Conservation (phyloP, 2,888 invertebrate species). For the Erannis defoliaria region DNA sequence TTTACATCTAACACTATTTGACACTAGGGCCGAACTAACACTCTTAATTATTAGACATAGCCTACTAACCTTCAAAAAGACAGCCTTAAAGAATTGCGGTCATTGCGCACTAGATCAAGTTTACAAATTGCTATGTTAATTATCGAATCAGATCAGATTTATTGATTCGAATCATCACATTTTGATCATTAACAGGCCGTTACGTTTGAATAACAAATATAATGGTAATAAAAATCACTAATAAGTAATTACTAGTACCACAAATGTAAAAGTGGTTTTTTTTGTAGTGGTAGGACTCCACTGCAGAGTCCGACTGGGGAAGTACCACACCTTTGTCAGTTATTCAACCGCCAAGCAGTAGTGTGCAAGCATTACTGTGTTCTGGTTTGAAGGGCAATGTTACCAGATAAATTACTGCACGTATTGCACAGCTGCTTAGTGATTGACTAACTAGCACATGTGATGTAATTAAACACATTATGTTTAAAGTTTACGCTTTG, state of each 20-base stretch:
- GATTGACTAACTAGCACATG: no score
- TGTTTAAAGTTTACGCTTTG: neutral
- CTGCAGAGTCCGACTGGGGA: no score
- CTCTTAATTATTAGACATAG: neutral
- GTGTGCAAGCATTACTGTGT: no score
- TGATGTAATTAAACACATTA: no score
- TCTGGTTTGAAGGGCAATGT: no score
- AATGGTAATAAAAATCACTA: neutral
- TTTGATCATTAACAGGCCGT: conserved; percentile 14
- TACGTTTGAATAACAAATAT: conserved; percentile 19
- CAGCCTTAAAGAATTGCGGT: conserved; percentile 26
- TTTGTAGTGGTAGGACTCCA: no score
- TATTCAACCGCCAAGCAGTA: no score
- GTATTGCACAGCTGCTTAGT: no score
- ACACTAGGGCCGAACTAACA: no score
- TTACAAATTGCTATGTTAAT: conserved; percentile 27
- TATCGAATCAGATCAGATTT: conserved; percentile 11
- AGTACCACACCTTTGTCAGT: no score
- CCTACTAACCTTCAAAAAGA: conserved; percentile 18
- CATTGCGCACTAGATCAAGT: conserved; percentile 26
- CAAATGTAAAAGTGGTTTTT: neutral
- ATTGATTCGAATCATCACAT: conserved; percentile 23
- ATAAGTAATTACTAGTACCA: neutral
- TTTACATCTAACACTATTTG: no score
- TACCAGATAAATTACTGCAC: no score